Conservation (phyloP, 2,888 invertebrate genomes). For the Drosophila quinaria region DNA sequence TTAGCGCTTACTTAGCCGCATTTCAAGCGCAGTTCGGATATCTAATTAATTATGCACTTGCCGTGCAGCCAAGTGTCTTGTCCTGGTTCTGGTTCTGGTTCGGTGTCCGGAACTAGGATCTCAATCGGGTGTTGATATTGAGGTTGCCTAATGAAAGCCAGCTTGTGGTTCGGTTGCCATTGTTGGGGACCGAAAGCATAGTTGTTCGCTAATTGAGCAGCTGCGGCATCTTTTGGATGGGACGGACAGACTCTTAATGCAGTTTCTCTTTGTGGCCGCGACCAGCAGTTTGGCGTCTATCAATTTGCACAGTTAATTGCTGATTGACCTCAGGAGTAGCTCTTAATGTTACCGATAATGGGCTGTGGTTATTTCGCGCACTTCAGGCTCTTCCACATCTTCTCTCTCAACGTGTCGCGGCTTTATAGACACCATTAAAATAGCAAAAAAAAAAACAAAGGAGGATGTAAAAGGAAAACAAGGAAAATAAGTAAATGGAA, state of each 20-base stretch:
- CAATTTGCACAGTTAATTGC: conserved; percentile 79
- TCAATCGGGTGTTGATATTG: conserved; percentile 24
- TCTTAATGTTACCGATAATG: conserved; percentile 56
- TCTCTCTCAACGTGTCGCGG: background rate
- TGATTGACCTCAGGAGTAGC: conserved; percentile 77
- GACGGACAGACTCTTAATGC: conserved; percentile 3
- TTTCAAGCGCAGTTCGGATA: conserved; percentile 51
- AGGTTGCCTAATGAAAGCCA: conserved; percentile 58
- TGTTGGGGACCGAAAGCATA: conserved; percentile 35
- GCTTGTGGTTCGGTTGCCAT: conserved; percentile 56
- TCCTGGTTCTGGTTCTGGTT: background rate
- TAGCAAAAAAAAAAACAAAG: background rate
- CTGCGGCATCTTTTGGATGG: conserved; percentile 19
- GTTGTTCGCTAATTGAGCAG: conserved; percentile 76
- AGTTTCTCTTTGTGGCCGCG: conserved; percentile 36
- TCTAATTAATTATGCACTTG: conserved; percentile 78
- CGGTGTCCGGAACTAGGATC: background rate
- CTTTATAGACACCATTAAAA: conserved; percentile 30
- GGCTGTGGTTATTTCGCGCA: conserved; percentile 38
- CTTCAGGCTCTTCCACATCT: conserved; percentile 5
- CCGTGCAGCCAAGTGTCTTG: conserved; percentile 17
- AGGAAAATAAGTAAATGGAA: background rate
- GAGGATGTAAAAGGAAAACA: background rate
- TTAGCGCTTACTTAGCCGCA: conserved; percentile 47
- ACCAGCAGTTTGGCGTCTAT: conserved; percentile 48